These are phyloP conservation scores for Hyperopisus bebe DNA, from an alignment of 2,113 vertebrate genomes.

Conservation along the genomic window DNA sequence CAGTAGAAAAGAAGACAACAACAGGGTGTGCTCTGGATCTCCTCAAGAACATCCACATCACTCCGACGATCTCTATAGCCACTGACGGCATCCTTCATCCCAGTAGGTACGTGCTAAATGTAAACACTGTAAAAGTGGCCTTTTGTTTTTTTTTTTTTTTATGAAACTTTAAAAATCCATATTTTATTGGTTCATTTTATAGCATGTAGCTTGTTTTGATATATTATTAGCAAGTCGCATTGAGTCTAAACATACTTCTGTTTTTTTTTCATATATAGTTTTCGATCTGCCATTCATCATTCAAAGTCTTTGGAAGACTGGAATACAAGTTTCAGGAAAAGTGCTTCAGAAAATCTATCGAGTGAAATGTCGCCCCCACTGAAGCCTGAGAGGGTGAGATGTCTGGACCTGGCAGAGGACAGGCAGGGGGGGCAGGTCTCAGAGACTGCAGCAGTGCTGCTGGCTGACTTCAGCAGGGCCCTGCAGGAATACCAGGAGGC, in stretches of 20 bases:
- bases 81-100: conserved; percentile 53
- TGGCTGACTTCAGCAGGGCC: conserved; percentile 76
- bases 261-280: conserved; percentile 32
- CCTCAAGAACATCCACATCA: conserved; percentile 53
- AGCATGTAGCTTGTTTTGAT: not conserved
- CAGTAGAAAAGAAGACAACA: conserved; percentile 62
- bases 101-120: conserved; percentile 54
- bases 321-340: conserved; percentile 37
- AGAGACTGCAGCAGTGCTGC: conserved; percentile 61
- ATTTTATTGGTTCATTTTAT: not conserved
- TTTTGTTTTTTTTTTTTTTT: not conserved
- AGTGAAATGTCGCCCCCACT: conserved; percentile 36
- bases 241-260: not conserved
- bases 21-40: conserved; percentile 56
- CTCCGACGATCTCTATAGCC: conserved; percentile 36
- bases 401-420: conserved; percentile 19
- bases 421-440: conserved; percentile 44
- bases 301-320: conserved; percentile 48
- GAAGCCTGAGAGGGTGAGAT: conserved; percentile 29
- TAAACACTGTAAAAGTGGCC: not conserved
- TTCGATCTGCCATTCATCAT: conserved; percentile 42
- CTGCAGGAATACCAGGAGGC: conserved; percentile 81
- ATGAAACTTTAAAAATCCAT: not conserved
- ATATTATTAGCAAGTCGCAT: not conserved
- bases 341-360: conserved; percentile 44